Evolutionary conservation across 35 echinoderm and acorn worm genomes (phyloP).

Genomic region (Heliocidaris erythrogramma): DNA sequence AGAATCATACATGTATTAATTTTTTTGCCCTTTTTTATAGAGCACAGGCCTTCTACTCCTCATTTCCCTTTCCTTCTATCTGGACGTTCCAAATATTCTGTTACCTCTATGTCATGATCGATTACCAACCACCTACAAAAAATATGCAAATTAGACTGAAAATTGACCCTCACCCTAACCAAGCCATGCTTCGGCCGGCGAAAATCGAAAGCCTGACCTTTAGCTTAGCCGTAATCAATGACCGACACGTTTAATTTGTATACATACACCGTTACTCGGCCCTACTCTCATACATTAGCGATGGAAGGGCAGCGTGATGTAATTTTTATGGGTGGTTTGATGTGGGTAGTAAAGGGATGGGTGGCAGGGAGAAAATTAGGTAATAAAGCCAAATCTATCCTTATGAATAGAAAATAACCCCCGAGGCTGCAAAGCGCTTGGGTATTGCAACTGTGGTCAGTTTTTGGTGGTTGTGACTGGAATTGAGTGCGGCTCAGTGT

Average conservation of each 20-base stretch:
- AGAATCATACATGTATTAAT: background rate
- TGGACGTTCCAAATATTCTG: background rate
- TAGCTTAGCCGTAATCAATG: background rate
- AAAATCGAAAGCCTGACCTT: background rate
- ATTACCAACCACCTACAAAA: background rate
- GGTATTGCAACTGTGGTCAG: background rate
- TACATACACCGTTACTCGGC: background rate
- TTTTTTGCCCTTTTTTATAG: background rate
- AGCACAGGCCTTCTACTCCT: background rate
- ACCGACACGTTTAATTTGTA: background rate
- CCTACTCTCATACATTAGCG: background rate
- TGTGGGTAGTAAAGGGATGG: background rate
- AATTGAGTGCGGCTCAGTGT: background rate
- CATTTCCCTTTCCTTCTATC: background rate
- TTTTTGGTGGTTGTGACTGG: background rate
- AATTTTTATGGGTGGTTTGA: background rate
- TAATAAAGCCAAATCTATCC: background rate
- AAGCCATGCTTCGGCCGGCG: background rate
- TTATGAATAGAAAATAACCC: background rate
- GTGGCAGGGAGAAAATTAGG: background rate
- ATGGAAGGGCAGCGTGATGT: background rate
- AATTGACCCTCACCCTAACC: background rate
- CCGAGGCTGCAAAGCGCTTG: background rate
- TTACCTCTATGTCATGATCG: background rate
- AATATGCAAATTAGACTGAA: background rate